A percentile compares a stretch with the other conserved stretches of the same genome.
phyloP scores from a whole-genome alignment of 2,797 vertebrate genomes.

The Zenarchopterus dispar region DNA sequence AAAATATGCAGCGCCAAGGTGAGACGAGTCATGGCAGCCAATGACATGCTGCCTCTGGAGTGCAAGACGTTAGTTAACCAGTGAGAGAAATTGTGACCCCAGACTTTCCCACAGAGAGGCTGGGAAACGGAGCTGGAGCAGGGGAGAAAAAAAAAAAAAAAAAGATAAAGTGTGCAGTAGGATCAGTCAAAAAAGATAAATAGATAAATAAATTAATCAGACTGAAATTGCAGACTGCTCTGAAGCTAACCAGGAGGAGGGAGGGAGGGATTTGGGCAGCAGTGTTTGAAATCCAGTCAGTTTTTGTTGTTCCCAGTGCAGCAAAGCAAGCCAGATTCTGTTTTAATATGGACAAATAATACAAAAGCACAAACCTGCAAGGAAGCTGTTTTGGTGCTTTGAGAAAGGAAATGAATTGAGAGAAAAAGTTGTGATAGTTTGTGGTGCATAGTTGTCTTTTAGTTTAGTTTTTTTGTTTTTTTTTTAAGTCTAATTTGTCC shows the following conservation, averaged over 20 bases:
- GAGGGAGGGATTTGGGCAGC: slow-evolving; percentile 18
- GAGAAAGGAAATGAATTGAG: no score
- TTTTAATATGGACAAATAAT: background rate
- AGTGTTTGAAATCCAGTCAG: slow-evolving; percentile 14
- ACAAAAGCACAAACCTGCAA: no score
- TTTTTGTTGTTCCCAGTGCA: slow-evolving; percentile 20
- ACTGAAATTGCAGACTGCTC: slow-evolving; percentile 53
- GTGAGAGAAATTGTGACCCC: slow-evolving; percentile 65
- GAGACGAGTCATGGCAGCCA: slow-evolving; percentile 76
- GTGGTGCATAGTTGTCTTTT: slow-evolving; percentile 58
- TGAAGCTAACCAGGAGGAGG: slow-evolving; percentile 37
- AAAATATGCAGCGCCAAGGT: slow-evolving; percentile 82
- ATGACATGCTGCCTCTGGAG: slow-evolving; percentile 74
- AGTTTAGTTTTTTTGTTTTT: slow-evolving; percentile 13
- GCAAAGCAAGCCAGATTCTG: background rate
- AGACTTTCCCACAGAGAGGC: slow-evolving; percentile 52
- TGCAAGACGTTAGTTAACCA: slow-evolving; percentile 75
- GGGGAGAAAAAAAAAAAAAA: background rate
- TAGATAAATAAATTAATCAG: slow-evolving; percentile 35
- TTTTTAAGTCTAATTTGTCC: slow-evolving; percentile 54
- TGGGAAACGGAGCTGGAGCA: slow-evolving; percentile 28
- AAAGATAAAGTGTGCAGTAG: slow-evolving; percentile 51
- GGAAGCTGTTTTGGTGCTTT: background rate
- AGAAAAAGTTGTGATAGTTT: slow-evolving; percentile 27
- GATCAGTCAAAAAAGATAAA: slow-evolving; percentile 38